Conservation (phyloP, 1,140 invertebrate species). For the Zaprionus taronus region DNA sequence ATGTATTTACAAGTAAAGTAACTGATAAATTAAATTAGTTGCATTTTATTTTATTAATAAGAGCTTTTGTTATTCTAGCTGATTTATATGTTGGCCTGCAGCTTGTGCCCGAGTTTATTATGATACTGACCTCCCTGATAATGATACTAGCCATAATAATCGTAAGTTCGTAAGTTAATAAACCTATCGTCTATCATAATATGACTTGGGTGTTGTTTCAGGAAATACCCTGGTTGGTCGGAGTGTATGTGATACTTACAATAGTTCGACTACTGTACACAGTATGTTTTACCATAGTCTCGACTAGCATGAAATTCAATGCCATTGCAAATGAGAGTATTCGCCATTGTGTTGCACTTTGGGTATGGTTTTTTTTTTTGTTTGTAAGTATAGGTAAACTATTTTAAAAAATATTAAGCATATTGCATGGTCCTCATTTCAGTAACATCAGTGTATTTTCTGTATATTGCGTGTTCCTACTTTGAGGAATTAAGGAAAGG, state of each 20-base stretch:
- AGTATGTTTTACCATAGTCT: conserved; percentile 13
- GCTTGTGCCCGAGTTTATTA: conserved; percentile 24
- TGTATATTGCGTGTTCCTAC: conserved; percentile 27
- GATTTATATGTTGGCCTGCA: conserved; percentile 7
- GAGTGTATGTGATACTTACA: conserved; percentile 1
- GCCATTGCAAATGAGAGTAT: conserved; percentile 12
- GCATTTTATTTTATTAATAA: not conserved
- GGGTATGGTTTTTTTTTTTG: conserved; percentile 7
- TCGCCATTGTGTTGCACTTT: conserved; percentile 19
- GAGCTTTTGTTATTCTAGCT: not conserved
- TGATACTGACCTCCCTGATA: not conserved
- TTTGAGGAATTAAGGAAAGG: conserved; percentile 12
- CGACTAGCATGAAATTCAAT: conserved; percentile 18
- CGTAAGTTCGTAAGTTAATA: conserved; percentile 10
- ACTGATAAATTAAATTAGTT: not conserved
- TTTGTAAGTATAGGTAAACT: not conserved
- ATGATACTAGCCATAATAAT: conserved; percentile 16
- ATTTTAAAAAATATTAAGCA: not conserved
- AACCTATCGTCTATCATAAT: not conserved
- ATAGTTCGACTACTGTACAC: conserved; percentile 7
- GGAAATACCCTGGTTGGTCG: conserved; percentile 6
- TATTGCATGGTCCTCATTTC: not conserved
- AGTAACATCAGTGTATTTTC: conserved; percentile 26
- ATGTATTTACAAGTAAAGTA: conserved; percentile 27
- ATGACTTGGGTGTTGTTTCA: not conserved